phyloP scores from a whole-genome alignment of 1,140 invertebrate genomes.

The Ditylenchus dipsaci region DNA sequence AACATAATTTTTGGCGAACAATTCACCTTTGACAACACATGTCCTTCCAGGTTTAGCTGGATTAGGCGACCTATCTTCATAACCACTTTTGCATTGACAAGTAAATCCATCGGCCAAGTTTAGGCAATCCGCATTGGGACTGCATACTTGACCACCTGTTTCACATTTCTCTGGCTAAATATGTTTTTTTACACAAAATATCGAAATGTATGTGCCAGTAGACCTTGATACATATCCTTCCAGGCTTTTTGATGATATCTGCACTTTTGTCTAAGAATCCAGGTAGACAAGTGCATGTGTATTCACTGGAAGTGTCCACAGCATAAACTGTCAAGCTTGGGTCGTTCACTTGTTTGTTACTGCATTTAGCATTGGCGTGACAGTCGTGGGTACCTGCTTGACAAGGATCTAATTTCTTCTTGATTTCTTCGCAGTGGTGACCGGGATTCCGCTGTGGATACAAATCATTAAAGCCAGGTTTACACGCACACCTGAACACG shows the following conservation, averaged over 20 bases:
- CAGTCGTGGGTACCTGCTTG: slow-evolving; percentile 55
- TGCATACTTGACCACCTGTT: slow-evolving; percentile 51
- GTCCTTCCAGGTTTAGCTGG: not conserved
- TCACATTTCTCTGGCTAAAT: slow-evolving; percentile 25
- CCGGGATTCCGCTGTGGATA: slow-evolving; percentile 42
- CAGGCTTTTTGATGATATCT: slow-evolving; percentile 37
- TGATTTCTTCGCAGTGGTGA: slow-evolving; percentile 49
- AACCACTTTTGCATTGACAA: slow-evolving; percentile 57
- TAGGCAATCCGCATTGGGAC: slow-evolving; percentile 52
- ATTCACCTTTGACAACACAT: not conserved
- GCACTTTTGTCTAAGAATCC: slow-evolving; percentile 52
- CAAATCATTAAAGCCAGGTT: slow-evolving; percentile 53
- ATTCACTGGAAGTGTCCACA: not conserved
- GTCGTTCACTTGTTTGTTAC: slow-evolving; percentile 46
- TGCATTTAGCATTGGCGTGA: slow-evolving; percentile 54
- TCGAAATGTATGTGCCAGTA: too few relatives aligned
- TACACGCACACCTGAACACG: slow-evolving; percentile 34
- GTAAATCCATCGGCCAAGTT: slow-evolving; percentile 55
- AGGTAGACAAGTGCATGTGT: slow-evolving; percentile 50
- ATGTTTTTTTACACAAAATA: too few relatives aligned
- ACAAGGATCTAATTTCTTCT: slow-evolving; percentile 55
- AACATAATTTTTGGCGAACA: not conserved
- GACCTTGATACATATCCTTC: slow-evolving; percentile 49
- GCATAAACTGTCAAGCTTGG: not conserved
- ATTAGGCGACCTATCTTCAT: slow-evolving; percentile 53